These are phyloP conservation scores for Cirrhinus molitorella DNA, from an alignment of 2,797 vertebrate species.

Conservation along the genomic window DNA sequence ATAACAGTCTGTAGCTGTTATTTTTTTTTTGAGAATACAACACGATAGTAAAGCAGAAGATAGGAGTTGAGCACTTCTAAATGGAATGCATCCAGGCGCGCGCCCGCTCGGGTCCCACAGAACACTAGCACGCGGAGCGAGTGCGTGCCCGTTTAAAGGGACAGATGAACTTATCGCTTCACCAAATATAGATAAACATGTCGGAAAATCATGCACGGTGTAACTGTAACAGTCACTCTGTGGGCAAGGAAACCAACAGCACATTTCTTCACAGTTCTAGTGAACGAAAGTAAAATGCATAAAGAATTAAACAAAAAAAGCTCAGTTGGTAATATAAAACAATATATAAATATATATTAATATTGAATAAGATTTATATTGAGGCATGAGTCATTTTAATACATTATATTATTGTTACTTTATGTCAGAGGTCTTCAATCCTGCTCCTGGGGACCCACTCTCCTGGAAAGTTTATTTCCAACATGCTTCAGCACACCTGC, in stretches of 20 bases:
- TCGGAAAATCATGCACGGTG: not conserved
- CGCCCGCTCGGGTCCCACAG: not conserved
- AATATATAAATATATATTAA: not conserved
- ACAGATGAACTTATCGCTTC: not conserved
- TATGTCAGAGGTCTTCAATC: no score
- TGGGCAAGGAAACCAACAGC: not conserved
- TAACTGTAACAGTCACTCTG: not conserved
- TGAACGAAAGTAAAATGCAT: not conserved
- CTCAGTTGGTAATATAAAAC: not conserved
- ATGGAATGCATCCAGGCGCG: not conserved
- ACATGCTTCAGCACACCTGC: no score
- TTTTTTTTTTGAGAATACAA: not conserved
- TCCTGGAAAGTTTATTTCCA: no score
- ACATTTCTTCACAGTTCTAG: no score
- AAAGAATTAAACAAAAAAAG: not conserved
- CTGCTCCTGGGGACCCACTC: no score
- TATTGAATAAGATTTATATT: not conserved
- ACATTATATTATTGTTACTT: no score
- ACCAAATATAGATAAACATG: not conserved
- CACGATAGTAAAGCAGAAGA: not conserved
- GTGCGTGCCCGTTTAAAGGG: constrained; percentile 30
- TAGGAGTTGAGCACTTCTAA: not conserved
- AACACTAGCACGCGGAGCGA: not conserved
- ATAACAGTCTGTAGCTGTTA: not conserved
- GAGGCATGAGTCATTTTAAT: not conserved